Base-by-base conservation (phyloP, 2,888 invertebrate species). In the Harmothoe impar region DNA sequence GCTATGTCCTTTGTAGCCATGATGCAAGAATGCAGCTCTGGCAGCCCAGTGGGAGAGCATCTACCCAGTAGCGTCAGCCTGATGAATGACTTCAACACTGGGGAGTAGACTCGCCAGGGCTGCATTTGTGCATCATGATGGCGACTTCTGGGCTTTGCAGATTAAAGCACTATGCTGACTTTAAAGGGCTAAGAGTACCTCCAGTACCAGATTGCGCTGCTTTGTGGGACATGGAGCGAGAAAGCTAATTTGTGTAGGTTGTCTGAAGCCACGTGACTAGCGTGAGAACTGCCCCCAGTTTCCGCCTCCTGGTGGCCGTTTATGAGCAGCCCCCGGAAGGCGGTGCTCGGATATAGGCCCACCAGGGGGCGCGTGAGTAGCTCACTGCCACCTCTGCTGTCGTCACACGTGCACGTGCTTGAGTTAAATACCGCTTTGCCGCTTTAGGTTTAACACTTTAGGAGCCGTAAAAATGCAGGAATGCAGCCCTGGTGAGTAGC, bases 391-490 rank as follows among this genome's bases (percentile, higher is more conserved):
- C 62, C 62, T 62, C 62, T 62, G 7, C n/a, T n/a, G 62, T 62
- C 62, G n/a, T n/a, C 62, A 62, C 62, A n/a, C 15, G 62, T 3
- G 62, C 43, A 43, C 43, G 10, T 10, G 43, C 43, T 43, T 43
- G 43, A n/a, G 62, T 62, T 62, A 62, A 62, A 62, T 62, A 62
- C 62, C 62, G n/a, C 62, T 62, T 62, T 62, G 62, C 17, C 54
- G 54, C 54, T 17, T 52, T 52, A n/a, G n/a, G n/a, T n/a, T n/a
- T 43, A 43, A 43, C 43, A 7, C 43, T 43, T 43, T 43, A 43
- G 10, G 43, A 10, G 3, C 10, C 43, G 43, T 43, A 3, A 43
- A 7, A 10, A 43, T 43, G 43, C 43, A 10, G 5, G 5, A 43
- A 43, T 43, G 43, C 43, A 43, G 10, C 10, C 10, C 43, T 43